Evolutionary conservation across 2,113 vertebrate genomes (phyloP), one percentile per base, ranked within the genome.

Genomic region (Stegastes partitus): DNA sequence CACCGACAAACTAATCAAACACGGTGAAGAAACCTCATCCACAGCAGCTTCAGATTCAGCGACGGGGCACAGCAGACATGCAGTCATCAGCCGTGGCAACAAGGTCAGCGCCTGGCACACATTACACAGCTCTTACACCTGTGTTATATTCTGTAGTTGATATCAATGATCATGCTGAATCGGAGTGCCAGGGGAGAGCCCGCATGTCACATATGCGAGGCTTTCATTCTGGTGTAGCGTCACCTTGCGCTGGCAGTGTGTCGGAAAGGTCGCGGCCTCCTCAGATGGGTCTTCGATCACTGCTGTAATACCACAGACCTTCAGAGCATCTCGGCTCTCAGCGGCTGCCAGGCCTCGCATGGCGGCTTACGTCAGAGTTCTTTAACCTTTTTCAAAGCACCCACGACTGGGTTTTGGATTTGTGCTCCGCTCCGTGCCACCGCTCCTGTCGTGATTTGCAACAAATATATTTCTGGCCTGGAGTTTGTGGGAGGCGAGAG

Each of bases 211-310:
- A 21, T 49, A 55, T 15, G 26, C 44, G 9, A 11, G 55, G 39
- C 22, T 65, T 19, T 61, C 80, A 37, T 74, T 77, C 76, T 58
- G 21, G 57, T 61, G 74, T 75, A 79, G 62, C 80, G 21, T 68
- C 86, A 53, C 72, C 69, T 59, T 78, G 75, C 67, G 16, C 74
- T 80, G 79, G 59, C 58, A 8, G 62, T 5, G 2, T 6, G 45
- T 78, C 65, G 68, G 75, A 86, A 87, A 87, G 84, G 67, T 78
- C 25, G 5, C 7, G 68, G 74, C 79, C 89, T 82, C 54, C 25
- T 59, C 34, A 49, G 39, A 67, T 26, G 31, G 49, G 67, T 77
- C 5, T 19, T 42, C 23, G 45, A 71, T 19, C 56, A 9, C 51
- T 49, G 55, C 50, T 77, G 62, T 77, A 25, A 84, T 31, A 57